phyloP scores from a whole-genome alignment of 2,888 invertebrate genomes.

The Aphidoletes aphidimyza region DNA sequence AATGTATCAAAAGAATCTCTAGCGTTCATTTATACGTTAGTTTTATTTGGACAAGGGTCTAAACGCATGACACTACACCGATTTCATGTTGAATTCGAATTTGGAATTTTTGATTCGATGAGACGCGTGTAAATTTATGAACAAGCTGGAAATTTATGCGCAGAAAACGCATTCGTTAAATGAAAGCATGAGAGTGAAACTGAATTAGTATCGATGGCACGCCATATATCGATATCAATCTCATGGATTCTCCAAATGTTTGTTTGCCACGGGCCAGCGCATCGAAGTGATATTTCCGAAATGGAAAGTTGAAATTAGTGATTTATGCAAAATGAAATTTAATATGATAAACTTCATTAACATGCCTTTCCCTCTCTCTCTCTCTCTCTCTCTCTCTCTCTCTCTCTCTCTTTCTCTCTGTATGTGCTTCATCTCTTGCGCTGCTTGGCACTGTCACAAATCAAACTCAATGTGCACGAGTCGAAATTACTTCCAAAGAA shows the following conservation, averaged over 20 bases:
- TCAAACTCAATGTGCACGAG: no score
- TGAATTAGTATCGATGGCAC: background rate
- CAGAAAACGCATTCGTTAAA: background rate
- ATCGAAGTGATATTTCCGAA: constrained; percentile 22
- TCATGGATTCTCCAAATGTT: background rate
- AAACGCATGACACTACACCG: no score
- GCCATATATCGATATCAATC: background rate
- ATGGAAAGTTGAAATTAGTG: constrained; percentile 50
- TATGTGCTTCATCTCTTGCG: no score
- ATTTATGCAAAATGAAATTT: constrained; percentile 53
- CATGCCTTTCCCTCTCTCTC: background rate
- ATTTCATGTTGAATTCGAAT: no score
- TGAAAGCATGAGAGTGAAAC: constrained; percentile 3
- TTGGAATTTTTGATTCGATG: no score
- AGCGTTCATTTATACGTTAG: no score
- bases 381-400: no score
- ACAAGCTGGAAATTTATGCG: background rate
- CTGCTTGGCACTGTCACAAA: no score
- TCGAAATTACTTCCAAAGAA: background rate
- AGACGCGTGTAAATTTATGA: background rate
- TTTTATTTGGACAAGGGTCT: no score
- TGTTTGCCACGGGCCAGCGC: background rate
- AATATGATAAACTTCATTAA: constrained; percentile 35
- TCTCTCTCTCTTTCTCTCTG: no score
- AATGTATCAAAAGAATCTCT: no score